These are phyloP conservation scores for Polydesmus complanatus DNA, from an alignment of 2,888 invertebrate species.

Conservation along the genomic window DNA sequence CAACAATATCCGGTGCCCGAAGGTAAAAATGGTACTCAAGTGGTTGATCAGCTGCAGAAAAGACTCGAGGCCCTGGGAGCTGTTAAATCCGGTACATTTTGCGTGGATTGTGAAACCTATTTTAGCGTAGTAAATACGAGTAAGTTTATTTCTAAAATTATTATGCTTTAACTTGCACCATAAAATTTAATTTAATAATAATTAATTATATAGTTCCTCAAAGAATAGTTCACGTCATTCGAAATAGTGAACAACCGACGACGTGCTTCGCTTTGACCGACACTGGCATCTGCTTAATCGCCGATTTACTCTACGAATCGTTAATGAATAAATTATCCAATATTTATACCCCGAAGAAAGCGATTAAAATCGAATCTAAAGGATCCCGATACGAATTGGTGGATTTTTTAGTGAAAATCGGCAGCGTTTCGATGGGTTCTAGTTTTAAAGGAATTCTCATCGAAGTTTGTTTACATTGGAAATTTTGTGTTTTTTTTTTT, in stretches of 20 bases:
- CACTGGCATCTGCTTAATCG: slow-evolving; percentile 66
- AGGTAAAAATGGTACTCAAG: slow-evolving; percentile 77
- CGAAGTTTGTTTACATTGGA: slow-evolving; percentile 60
- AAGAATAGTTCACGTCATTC: slow-evolving; percentile 77
- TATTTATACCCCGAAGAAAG: slow-evolving; percentile 75
- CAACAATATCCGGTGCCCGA: slow-evolving; percentile 77
- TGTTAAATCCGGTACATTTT: slow-evolving; percentile 70
- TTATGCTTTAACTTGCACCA: background rate
- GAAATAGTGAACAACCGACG: slow-evolving; percentile 89
- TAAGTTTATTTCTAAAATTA: slow-evolving; percentile 5
- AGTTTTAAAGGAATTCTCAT: slow-evolving; percentile 85
- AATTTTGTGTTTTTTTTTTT: no score
- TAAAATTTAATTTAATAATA: background rate
- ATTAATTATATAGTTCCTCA: slow-evolving; percentile 45
- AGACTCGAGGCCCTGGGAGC: slow-evolving; percentile 74
- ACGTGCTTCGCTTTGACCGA: slow-evolving; percentile 85
- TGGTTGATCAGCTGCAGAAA: slow-evolving; percentile 73
- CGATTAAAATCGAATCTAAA: slow-evolving; percentile 58
- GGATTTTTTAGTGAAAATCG: slow-evolving; percentile 86
- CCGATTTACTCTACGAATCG: slow-evolving; percentile 79
- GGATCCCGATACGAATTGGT: slow-evolving; percentile 40
- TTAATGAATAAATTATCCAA: slow-evolving; percentile 77
- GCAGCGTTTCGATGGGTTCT: slow-evolving; percentile 80
- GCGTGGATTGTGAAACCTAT: slow-evolving; percentile 91
- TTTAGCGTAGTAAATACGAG: slow-evolving; percentile 30